Percentiles rank a stretch among this genome's conserved stretches.
Evolutionary conservation across 2,113 vertebrate species (phyloP).

Genomic region (Heterocephalus glaber): DNA sequence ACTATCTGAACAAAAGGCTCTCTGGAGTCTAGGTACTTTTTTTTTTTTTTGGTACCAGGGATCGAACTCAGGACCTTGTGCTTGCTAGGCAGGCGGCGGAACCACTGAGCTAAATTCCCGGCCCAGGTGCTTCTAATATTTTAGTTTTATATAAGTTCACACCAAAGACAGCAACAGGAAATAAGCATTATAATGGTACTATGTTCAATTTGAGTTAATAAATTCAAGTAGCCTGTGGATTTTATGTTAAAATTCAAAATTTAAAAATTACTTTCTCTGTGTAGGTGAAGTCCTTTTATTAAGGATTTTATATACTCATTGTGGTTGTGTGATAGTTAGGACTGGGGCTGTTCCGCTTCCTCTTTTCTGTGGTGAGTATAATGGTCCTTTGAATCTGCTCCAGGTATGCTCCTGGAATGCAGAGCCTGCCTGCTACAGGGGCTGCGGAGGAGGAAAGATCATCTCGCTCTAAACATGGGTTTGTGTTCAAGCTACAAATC

Average conservation of each 20-base stretch:
- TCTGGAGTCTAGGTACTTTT: background rate
- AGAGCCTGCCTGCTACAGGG: background rate
- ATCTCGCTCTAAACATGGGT: background rate
- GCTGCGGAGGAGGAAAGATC: background rate
- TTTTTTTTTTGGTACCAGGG: no score
- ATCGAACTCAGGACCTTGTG: no score
- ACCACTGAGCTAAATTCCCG: no score
- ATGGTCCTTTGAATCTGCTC: background rate
- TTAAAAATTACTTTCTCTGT: background rate
- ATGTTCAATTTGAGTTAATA: background rate
- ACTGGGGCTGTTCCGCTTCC: background rate
- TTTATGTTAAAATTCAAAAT: background rate
- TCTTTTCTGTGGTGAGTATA: background rate
- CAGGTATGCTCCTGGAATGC: background rate
- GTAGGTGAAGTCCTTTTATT: background rate
- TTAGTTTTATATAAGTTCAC: background rate
- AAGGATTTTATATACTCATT: no score
- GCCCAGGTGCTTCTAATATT: background rate
- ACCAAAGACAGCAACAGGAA: background rate
- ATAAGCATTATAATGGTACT: background rate
- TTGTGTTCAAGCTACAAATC: background rate
- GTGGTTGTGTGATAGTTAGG: background rate
- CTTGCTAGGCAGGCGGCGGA: no score
- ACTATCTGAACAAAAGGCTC: background rate
- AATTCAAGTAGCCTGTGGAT: background rate